Percentiles rank a stretch among this genome's conserved stretches.
Conservation (phyloP, 1,140 invertebrate species). For the Pristionchus pacificus region DNA sequence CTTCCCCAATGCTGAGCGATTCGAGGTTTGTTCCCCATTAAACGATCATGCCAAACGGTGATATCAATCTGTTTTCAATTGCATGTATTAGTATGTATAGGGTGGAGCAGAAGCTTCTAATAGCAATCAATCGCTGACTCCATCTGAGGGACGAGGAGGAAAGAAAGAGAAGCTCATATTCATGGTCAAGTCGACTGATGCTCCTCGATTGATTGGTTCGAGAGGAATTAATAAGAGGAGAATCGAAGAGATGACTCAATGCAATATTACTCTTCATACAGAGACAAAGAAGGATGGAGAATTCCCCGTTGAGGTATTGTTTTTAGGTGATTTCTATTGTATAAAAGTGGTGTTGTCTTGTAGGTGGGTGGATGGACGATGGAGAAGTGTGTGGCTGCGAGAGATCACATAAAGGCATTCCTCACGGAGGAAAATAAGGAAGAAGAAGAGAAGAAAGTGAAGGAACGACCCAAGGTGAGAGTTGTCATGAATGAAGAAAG, state of each 20-base stretch:
- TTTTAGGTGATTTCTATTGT: no score
- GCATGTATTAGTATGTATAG: no score
- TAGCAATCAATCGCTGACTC: no score
- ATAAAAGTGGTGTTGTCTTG: not conserved
- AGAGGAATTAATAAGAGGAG: constrained; percentile 14
- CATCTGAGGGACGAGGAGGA: no score
- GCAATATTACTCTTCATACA: constrained; percentile 1
- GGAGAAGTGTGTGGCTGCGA: not conserved
- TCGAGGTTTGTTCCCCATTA: no score
- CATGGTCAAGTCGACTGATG: constrained; percentile 6
- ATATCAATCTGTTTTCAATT: no score
- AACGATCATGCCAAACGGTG: no score
- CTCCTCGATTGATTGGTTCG: constrained; percentile 15
- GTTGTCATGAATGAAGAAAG: not conserved
- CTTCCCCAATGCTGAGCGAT: no score
- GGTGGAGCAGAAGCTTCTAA: no score
- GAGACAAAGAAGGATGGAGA: constrained; percentile 21
- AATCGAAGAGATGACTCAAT: constrained; percentile 10
- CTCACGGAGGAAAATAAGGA: not conserved
- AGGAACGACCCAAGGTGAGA: not conserved
- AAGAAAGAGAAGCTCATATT: not conserved
- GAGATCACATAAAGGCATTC: not conserved
- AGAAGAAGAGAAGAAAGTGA: not conserved
- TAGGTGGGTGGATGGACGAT: not conserved
- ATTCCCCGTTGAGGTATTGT: constrained; percentile 14